Conservation (phyloP, 2,113 vertebrate genomes). For the Muntiacus muntjak region DNA sequence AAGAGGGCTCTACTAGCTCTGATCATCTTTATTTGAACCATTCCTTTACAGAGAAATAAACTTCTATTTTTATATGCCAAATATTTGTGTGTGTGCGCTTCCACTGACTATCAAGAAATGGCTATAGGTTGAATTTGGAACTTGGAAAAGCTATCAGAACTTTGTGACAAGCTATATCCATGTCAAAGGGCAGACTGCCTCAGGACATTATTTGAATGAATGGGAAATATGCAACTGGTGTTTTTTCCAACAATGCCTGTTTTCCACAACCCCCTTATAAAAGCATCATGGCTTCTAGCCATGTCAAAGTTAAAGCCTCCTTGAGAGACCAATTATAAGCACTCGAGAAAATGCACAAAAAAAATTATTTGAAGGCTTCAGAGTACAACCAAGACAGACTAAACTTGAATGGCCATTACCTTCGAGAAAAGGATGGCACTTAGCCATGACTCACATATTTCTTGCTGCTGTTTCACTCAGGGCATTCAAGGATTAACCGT, state of each 20-base stretch:
- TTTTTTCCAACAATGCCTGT: neutral
- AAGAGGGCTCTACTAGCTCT: neutral
- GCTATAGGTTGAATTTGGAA: neutral
- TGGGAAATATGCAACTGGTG: neutral
- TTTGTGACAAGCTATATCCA: neutral
- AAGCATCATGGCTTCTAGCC: neutral
- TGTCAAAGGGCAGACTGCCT: neutral
- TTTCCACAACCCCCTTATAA: neutral
- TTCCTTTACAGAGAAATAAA: neutral
- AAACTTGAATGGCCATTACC: neutral
- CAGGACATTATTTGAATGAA: neutral
- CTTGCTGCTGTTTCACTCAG: neutral
- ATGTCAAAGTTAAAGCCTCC: neutral
- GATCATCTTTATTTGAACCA: neutral
- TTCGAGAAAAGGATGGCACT: neutral
- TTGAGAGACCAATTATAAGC: neutral
- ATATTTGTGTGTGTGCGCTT: neutral
- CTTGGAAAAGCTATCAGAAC: neutral
- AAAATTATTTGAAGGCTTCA: neutral
- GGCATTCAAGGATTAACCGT: neutral
- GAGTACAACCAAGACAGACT: neutral
- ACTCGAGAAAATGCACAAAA: neutral
- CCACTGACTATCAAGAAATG: neutral
- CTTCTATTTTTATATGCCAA: neutral
- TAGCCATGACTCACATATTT: neutral